Base-by-base conservation (phyloP, 2,888 invertebrate species). In the Mythimna impura region DNA sequence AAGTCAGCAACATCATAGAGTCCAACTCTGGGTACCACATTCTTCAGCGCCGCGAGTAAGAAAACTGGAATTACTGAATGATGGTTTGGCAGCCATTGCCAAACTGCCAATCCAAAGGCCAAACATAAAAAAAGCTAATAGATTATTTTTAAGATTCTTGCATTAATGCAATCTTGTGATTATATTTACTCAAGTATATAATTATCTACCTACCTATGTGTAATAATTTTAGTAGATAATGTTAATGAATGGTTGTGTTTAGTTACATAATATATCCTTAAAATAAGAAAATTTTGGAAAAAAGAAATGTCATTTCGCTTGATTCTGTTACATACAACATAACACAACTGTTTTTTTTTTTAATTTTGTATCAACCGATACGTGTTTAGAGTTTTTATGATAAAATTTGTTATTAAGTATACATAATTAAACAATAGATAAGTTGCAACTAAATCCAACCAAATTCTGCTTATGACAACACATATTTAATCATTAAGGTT, bases 31-130 rank as follows among this genome's bases (percentile, higher is more conserved):
- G 72, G 2, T 72, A 22, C 62, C 72, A 72, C 25, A 72, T 72
- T 47, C 61, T 72, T n/a, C 54, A 74, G 36, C 72, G 74, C 36
- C 62, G 72, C 34, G 54, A 73, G 22, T 72, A 61, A 52, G 14
- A 20, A 12, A 9, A 10, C 47, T n/a, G 5, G 25, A 22, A 50
- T 36, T 8, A n/a, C 3, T 40, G 12, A 20, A 6, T 4, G 22
- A 22, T 25, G 14, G 60, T 58, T 58, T 58, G 34, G 58, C 34
- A 58, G 20, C 10, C 34, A 34, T n/a, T 58, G 58, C 10, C 30
- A 43, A 60, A 34, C 12, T 20, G 20, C 30, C 30, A 30, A n/a
- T 47, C 20, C 25, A 70, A 34, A 12, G 43, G 70, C 55, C 22
- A 55, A 69, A 36, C 6, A 2, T 10, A 40, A 36, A 36, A 40